Base-by-base conservation (phyloP, 2,888 invertebrate genomes). In the Drosophila setosimentum region DNA sequence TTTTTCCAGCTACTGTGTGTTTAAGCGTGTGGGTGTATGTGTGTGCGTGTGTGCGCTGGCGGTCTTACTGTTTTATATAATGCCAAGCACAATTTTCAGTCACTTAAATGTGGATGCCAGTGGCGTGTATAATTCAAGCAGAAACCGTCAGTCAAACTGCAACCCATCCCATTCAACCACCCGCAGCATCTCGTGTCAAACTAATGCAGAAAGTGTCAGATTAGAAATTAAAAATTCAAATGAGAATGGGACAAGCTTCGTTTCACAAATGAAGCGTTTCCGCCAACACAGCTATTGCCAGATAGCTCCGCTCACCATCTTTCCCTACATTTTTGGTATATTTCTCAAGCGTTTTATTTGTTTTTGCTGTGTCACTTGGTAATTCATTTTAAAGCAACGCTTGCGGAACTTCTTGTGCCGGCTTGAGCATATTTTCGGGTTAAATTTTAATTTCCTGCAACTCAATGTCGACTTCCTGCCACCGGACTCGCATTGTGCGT, bases 391-490 rank as follows among this genome's bases (percentile, higher is more conserved):
- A 73, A 76, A 75, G 74, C 60, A 51, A 68, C 29, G n/a, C 29
- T 29, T 57, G 57, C 7, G 30, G 29, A 8, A 37, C 37, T 37
- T n/a, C 27, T 50, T 7, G 11, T 68, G 69, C 49, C 58, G 32
- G 45, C 48, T 54, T 64, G 57, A 75, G 60, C 72, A 76, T 76
- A 68, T 76, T 80, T 70, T 79, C 78, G 83, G 73, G 57, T 69
- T 80, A 82, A 87, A 90, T 83, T 86, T 80, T 87, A 89, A 89
- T 87, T 87, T 87, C 87, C 87, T 89, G 90, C 73, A 76, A 78
- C 84, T 81, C 83, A 79, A 75, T 73, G 76, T 76, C 62, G 51
- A 74, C 90, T 80, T 89, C 88, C 86, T 73, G 65, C 54, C 50
- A 45, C 37, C 49, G 51, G 48, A 50, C 33, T 63, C 24, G 32